Evolutionary conservation across 2,888 invertebrate species (phyloP), one percentile per base, ranked within the genome.

Genomic region (Diarsia rubi): DNA sequence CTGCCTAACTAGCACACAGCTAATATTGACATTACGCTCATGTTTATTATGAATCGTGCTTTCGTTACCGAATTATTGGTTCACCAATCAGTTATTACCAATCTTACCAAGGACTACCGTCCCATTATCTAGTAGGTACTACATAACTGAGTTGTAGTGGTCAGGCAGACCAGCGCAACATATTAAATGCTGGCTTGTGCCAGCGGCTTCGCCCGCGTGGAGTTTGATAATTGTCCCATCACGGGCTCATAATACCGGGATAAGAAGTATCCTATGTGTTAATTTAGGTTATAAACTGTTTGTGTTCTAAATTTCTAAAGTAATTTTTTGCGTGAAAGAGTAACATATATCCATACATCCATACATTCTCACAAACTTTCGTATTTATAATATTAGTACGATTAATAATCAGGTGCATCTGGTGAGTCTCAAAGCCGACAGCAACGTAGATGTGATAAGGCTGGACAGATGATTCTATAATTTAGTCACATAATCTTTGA

Each of bases 1-100:
- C 27, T 59, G 68, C 65, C 65, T 73, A 81, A 82, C 80, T 70
- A 83, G 80, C 81, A 60, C 57, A 31, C 42, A 52, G 70, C 52
- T 63, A 66, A 76, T 73, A 76, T 68, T 76, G 72, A 76, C 72
- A 52, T 27, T 52, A 47, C 45, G 42, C 19, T 44, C 54, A 54
- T 52, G 75, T 47, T 62, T 74, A 62, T 62, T 45, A 75, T 62
- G 24, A 73, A 59, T 73, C 16, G n/a, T 31, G 63, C 42, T 16
- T 42, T 45, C 16, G 27, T 45, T 64, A n/a, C n/a, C n/a, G n/a
- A 27, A 79, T 64, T 45, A 59, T 59, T 63, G 12, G n/a, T 60
- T 27, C 44, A 37, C 21, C n/a, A 54, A 54, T 79, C 12, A n/a
- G n/a, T n/a, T n/a, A 14, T 42, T 42, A n/a, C 19, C 27, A 27